Base-by-base conservation (phyloP, 2,113 vertebrate genomes). In the Gadus macrocephalus region DNA sequence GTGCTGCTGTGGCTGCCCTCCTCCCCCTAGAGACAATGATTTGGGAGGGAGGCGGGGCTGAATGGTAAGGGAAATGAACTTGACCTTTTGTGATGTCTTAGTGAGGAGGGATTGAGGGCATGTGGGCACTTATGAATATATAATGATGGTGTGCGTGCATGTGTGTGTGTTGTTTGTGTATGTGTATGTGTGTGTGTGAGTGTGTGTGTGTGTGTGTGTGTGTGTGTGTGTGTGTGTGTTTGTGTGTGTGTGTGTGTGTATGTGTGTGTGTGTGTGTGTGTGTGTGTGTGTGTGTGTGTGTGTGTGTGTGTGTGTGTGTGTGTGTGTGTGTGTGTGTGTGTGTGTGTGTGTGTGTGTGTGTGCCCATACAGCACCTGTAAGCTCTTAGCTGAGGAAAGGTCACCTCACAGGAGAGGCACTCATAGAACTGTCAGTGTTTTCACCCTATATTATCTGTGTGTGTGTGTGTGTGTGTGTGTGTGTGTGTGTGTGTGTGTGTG, bases 41-140 rank as follows among this genome's bases (percentile, higher is more conserved):
- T 49, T 49, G 42, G 42, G 2, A 12, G 42, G 42, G 42, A 49
- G 42, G 42, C 42, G 42, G 42, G 42, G 73, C 68, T 80, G 85
- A 86, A 86, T 81, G 79, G 82, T 78, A 79, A 89, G 76, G 75
- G 82, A 87, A 87, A 87, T 89, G 84, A 89, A 86, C 83, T 87
- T 90, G 88, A 90, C 89, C 89, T 90, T 90, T 90, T 55, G 83
- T 67, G 72, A 87, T 88, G 85, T 89, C 88, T 88, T 89, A 76
- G 87, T 82, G 87, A 85, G 85, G 89, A 83, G 78, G 88, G 78
- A 78, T 35, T 74, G 82, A 78, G 83, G 84, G 85, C 81, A 84
- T 81, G 82, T 82, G 75, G 85, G 70, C 82, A 76, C 83, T 88
- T 81, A 89, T 90, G 88, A 89, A 90, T 90, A 72, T 87, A 56